Percentiles rank a stretch among this genome's conserved stretches.
phyloP scores from a whole-genome alignment of 2,888 invertebrate species.

The Cephus nigrinus region DNA sequence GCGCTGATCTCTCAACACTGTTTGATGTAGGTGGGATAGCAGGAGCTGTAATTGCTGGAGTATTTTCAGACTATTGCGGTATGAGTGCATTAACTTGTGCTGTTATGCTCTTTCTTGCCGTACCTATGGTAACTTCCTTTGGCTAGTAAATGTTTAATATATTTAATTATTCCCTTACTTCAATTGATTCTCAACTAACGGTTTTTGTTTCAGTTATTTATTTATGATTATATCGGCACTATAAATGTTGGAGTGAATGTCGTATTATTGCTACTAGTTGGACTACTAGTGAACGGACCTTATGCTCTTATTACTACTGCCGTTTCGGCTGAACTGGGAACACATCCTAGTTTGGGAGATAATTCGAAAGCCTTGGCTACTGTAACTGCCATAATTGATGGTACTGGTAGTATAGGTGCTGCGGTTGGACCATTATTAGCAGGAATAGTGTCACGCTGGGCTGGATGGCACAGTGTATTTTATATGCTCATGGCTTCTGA shows the following conservation, averaged over 20 bases:
- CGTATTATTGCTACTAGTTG: slow-evolving; percentile 77
- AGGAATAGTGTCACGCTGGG: slow-evolving; percentile 77
- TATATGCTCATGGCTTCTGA: slow-evolving; percentile 90
- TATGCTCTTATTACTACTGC: slow-evolving; percentile 97
- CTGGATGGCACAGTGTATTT: slow-evolving; percentile 89
- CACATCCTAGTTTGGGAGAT: slow-evolving; percentile 85
- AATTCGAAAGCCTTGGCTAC: slow-evolving; percentile 93
- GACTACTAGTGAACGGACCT: slow-evolving; percentile 92
- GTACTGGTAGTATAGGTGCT: slow-evolving; percentile 93
- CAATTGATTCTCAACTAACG: neutral
- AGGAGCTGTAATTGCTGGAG: slow-evolving; percentile 90
- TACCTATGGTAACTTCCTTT: slow-evolving; percentile 88
- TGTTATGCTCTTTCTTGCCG: slow-evolving; percentile 81
- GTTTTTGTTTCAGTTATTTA: slow-evolving; percentile 74
- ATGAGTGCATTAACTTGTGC: slow-evolving; percentile 91
- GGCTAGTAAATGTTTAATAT: slow-evolving; percentile 67
- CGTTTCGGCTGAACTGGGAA: slow-evolving; percentile 93
- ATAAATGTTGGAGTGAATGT: slow-evolving; percentile 73
- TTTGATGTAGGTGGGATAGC: slow-evolving; percentile 92
- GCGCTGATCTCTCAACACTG: slow-evolving; percentile 82
- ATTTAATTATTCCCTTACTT: neutral
- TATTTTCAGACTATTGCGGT: slow-evolving; percentile 83
- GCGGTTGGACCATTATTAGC: slow-evolving; percentile 93
- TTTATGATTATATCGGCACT: slow-evolving; percentile 82
- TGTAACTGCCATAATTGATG: slow-evolving; percentile 98